Conservation (phyloP, 2,797 vertebrate genomes). For the Spondyliosoma cantharus region DNA sequence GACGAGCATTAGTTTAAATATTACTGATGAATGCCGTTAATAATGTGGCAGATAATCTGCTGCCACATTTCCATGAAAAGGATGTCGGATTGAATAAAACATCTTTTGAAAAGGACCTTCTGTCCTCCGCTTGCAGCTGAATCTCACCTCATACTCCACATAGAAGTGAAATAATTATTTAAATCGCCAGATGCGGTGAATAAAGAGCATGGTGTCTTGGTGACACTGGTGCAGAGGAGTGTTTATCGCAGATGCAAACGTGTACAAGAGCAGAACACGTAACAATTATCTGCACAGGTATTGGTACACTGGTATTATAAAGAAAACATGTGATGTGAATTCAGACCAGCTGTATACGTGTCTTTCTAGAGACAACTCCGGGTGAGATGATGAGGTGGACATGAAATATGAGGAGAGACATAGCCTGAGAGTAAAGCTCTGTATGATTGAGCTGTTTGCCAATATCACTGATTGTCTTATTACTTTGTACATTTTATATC, state of each 20-base stretch:
- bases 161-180: slow-evolving; percentile 22
- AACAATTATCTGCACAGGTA: background rate
- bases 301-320: too few species aligned
- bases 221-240: background rate
- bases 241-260: background rate
- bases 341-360: too few species aligned
- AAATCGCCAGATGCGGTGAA: slow-evolving; percentile 20
- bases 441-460: too few species aligned
- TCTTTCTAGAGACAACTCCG: too few species aligned
- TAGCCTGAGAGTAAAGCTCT: too few species aligned
- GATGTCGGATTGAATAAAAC: slow-evolving; percentile 47
- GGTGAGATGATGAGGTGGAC: too few species aligned
- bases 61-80: slow-evolving; percentile 14
- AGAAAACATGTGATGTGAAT: too few species aligned
- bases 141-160: slow-evolving; percentile 9
- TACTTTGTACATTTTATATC: too few species aligned
- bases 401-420: too few species aligned
- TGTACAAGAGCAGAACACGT: background rate
- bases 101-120: slow-evolving; percentile 18
- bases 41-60: slow-evolving; percentile 32
- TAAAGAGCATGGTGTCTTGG: background rate
- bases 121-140: slow-evolving; percentile 18
- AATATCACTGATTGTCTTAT: too few species aligned
- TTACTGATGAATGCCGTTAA: background rate
- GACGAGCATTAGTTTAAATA: slow-evolving; percentile 16